Conservation (phyloP, 1,140 invertebrate species). For the Muscidifurax raptorellus region DNA sequence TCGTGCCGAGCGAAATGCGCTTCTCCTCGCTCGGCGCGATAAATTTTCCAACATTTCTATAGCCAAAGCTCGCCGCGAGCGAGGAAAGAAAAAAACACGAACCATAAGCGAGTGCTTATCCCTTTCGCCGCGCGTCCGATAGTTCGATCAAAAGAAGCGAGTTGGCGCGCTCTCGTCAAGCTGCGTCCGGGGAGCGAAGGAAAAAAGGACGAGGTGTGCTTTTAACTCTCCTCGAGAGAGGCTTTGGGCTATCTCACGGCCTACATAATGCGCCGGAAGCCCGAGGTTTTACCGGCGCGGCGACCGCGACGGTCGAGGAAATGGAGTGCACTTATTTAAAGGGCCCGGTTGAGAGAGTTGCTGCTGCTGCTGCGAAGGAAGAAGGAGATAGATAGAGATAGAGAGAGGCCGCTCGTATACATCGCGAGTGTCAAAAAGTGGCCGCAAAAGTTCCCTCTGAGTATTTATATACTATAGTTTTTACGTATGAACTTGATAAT, state of each 20-base stretch:
- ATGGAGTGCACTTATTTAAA: conserved; percentile 49
- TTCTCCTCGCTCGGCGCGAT: not conserved
- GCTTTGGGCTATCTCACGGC: conserved; percentile 31
- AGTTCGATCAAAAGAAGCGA: conserved; percentile 30
- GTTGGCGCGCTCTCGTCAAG: not conserved
- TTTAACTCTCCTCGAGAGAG: conserved; percentile 31
- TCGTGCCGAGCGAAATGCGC: not conserved
- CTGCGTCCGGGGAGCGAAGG: not conserved
- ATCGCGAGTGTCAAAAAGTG: conserved; percentile 9
- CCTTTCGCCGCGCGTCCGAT: not conserved
- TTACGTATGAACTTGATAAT: too few species aligned
- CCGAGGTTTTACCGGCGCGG: conserved; percentile 31
- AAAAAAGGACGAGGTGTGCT: conserved; percentile 22
- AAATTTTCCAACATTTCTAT: not conserved
- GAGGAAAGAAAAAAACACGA: not conserved
- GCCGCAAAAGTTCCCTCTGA: not conserved
- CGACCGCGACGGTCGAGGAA: conserved; percentile 21
- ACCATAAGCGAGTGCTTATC: not conserved
- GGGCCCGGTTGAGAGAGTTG: conserved; percentile 7
- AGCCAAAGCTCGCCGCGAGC: not conserved
- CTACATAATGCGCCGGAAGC: conserved; percentile 44
- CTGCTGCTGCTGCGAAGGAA: too few species aligned
- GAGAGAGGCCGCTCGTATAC: not conserved
- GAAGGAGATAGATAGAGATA: not conserved
- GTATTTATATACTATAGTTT: too few species aligned